Percentiles rank a stretch among this genome's conserved stretches.
These are phyloP conservation scores for Tigriopus japonicus DNA, from an alignment of 1,140 invertebrate genomes.

Conservation along the genomic window DNA sequence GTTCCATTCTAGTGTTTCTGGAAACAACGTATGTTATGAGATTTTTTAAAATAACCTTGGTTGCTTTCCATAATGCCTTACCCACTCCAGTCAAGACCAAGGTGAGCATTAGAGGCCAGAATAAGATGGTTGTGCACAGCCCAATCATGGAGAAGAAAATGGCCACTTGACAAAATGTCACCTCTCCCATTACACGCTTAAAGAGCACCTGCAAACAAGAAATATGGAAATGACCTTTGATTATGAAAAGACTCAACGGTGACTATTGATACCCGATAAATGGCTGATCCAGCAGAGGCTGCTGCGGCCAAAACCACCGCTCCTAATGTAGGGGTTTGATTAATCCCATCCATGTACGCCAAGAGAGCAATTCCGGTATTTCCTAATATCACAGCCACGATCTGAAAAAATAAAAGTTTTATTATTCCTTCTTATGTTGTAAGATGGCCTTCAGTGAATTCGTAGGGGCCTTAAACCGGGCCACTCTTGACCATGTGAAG, in stretches of 20 bases:
- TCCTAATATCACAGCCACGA: conserved; percentile 80
- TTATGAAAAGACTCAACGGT: too few relatives aligned
- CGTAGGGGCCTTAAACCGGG: too few relatives aligned
- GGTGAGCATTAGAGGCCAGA: conserved; percentile 65
- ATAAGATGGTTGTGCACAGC: conserved; percentile 52
- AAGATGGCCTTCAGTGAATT: too few relatives aligned
- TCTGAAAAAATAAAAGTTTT: conserved; percentile 35
- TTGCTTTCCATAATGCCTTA: background rate
- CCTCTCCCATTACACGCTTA: conserved; percentile 75
- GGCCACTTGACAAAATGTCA: conserved; percentile 63
- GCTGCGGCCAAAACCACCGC: conserved; percentile 77
- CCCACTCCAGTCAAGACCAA: conserved; percentile 56
- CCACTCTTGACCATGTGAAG: too few relatives aligned
- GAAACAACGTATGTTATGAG: too few relatives aligned
- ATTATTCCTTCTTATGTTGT: too few relatives aligned
- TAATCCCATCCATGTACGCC: conserved; percentile 88
- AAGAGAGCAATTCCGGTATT: conserved; percentile 80
- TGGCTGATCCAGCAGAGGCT: conserved; percentile 68
- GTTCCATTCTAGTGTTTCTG: conserved; percentile 52
- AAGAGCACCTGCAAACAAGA: conserved; percentile 47
- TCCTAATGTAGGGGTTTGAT: conserved; percentile 64
- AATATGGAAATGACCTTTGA: background rate
- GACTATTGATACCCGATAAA: conserved; percentile 52
- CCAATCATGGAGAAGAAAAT: conserved; percentile 71
- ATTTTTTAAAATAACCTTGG: too few relatives aligned